Conservation (phyloP, 2,113 vertebrate species). For the Oceanites oceanicus region DNA sequence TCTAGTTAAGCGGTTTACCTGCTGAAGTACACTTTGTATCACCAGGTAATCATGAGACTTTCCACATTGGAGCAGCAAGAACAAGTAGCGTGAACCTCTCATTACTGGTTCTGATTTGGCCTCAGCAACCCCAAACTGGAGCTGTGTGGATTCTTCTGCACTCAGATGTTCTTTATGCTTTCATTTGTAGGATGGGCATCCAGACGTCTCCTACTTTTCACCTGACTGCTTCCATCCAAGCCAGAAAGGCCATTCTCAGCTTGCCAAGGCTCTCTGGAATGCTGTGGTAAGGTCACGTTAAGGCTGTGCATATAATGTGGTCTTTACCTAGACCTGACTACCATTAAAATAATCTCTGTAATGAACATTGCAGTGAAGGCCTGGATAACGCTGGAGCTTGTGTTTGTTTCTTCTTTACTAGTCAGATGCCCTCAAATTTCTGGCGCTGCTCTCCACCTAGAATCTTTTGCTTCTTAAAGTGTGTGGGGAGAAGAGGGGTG, state of each 20-base stretch:
- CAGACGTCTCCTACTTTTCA: slow-evolving; percentile 85
- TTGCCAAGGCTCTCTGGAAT: slow-evolving; percentile 89
- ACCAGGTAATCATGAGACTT: background rate
- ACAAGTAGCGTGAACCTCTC: background rate
- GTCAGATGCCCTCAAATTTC: background rate
- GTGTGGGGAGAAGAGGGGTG: background rate
- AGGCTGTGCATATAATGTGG: background rate
- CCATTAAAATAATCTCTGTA: background rate
- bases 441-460: background rate
- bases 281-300: slow-evolving; percentile 82
- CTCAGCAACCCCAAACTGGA: background rate
- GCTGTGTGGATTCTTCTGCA: background rate
- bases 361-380: background rate
- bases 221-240: slow-evolving; percentile 90
- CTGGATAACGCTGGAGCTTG: background rate
- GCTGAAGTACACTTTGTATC: background rate
- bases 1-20: background rate
- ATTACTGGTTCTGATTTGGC: background rate
- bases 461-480: background rate
- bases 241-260: slow-evolving; percentile 86
- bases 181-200: slow-evolving; percentile 77
- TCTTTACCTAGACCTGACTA: background rate
- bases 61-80: background rate
- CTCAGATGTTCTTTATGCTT: background rate
- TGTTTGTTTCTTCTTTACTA: background rate